These are phyloP conservation scores for Agapostemon virescens DNA, from an alignment of 2,888 invertebrate species.

Conservation along the genomic window DNA sequence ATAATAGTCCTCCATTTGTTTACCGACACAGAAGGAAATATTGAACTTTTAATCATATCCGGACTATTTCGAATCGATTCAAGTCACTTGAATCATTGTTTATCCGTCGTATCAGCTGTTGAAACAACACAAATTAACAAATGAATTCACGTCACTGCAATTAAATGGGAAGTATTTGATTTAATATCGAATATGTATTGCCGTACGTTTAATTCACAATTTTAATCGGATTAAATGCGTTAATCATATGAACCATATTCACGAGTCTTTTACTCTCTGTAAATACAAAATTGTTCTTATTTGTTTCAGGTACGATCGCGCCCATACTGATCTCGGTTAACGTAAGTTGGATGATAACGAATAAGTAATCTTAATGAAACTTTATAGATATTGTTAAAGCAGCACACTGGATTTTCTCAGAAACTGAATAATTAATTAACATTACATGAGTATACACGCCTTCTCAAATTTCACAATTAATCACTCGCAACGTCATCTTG, in stretches of 20 bases:
- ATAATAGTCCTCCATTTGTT: background rate
- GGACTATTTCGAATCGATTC: background rate
- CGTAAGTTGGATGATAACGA: conserved; percentile 31
- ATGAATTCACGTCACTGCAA: background rate
- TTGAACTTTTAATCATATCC: background rate
- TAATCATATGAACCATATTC: background rate
- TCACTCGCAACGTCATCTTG: too few relatives aligned
- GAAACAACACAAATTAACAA: background rate
- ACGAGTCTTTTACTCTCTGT: background rate
- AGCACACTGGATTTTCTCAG: background rate
- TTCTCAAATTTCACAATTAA: too few relatives aligned
- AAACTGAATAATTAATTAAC: too few relatives aligned
- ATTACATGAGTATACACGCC: too few relatives aligned
- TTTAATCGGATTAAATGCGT: background rate
- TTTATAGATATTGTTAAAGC: background rate
- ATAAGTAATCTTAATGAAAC: background rate
- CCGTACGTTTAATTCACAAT: background rate
- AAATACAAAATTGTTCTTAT: conserved; percentile 6
- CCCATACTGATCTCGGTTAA: background rate
- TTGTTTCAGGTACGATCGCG: conserved; percentile 49
- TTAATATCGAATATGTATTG: background rate
- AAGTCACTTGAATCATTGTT: background rate
- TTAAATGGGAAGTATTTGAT: background rate
- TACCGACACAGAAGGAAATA: background rate
- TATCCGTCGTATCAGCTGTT: background rate